A percentile compares a stretch with the other conserved stretches of the same genome.
phyloP scores from a whole-genome alignment of 2,888 invertebrate species.

The Sturmia bella region DNA sequence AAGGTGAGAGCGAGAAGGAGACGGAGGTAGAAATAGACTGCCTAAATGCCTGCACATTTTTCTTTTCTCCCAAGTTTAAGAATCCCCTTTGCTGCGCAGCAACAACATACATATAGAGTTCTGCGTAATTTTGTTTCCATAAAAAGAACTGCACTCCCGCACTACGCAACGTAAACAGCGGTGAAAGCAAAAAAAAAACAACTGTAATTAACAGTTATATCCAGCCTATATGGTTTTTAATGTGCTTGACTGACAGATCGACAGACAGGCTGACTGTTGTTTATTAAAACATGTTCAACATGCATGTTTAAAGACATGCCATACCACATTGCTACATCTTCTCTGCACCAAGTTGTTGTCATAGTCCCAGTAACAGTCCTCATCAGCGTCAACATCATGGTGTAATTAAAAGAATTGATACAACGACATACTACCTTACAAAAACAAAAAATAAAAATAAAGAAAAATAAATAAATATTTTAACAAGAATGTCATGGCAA shows the following conservation, averaged over 20 bases:
- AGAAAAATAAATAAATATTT: conserved; percentile 46
- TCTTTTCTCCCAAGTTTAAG: neutral
- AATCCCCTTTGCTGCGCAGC: neutral
- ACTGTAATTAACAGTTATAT: conserved; percentile 69
- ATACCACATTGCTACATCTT: conserved; percentile 10
- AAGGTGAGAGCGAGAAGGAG: no score
- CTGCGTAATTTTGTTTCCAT: neutral
- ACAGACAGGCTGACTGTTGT: conserved; percentile 16
- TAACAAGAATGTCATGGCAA: conserved; percentile 53
- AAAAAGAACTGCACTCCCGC: conserved; percentile 28
- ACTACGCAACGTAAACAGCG: conserved; percentile 29
- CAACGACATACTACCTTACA: conserved; percentile 60
- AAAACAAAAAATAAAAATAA: no score
- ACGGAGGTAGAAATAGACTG: no score
- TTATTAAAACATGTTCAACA: conserved; percentile 42
- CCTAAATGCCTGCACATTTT: neutral
- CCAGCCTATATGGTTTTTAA: conserved; percentile 51
- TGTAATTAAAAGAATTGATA: conserved; percentile 67
- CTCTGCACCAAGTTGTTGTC: conserved; percentile 50
- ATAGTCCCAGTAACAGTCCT: conserved; percentile 68
- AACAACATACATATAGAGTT: neutral
- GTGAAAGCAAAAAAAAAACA: conserved; percentile 29
- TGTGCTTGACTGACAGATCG: conserved; percentile 11
- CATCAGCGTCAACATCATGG: conserved; percentile 66
- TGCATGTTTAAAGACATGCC: conserved; percentile 41